Conservation (phyloP, 2,888 invertebrate genomes). For the Andrena haemorrhoa region DNA sequence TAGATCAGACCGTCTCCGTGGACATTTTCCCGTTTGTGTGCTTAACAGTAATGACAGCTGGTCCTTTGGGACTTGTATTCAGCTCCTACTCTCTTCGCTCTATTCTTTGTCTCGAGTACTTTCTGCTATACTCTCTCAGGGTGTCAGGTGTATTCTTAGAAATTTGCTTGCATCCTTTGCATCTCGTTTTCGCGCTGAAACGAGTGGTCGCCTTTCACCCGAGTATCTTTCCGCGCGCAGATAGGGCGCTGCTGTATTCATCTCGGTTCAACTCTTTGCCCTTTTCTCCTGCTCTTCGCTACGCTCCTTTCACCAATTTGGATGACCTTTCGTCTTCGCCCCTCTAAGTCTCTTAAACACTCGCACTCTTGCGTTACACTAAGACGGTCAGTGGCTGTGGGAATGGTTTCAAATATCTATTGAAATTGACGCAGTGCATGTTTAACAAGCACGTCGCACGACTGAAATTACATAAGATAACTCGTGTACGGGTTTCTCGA, state of each 20-base stretch:
- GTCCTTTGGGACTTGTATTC: conserved; percentile 53
- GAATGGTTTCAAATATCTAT: not conserved
- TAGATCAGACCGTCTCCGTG: conserved; percentile 31
- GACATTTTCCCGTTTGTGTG: conserved; percentile 43
- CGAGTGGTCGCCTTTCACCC: conserved; percentile 29
- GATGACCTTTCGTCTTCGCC: not conserved
- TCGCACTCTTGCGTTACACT: not conserved
- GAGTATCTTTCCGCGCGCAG: conserved; percentile 25
- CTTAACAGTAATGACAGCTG: conserved; percentile 60
- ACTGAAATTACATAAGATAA: conserved; percentile 15
- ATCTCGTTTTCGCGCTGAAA: conserved; percentile 19
- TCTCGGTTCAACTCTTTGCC: conserved; percentile 28
- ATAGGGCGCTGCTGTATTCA: conserved; percentile 28
- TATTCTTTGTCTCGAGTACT: conserved; percentile 43
- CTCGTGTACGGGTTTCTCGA: not conserved
- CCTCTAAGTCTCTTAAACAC: not conserved
- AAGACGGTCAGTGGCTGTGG: not conserved
- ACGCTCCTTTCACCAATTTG: not conserved
- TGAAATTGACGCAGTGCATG: not conserved
- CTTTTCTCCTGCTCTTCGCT: not conserved
- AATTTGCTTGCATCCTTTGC: conserved; percentile 28
- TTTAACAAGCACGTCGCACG: not conserved
- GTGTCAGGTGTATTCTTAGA: conserved; percentile 52
- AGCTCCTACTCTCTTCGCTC: conserved; percentile 6
- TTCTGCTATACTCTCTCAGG: conserved; percentile 40